phyloP scores from a whole-genome alignment of 35 echinoderm and acorn worm species.

The Hemicentrotus pulcherrimus region DNA sequence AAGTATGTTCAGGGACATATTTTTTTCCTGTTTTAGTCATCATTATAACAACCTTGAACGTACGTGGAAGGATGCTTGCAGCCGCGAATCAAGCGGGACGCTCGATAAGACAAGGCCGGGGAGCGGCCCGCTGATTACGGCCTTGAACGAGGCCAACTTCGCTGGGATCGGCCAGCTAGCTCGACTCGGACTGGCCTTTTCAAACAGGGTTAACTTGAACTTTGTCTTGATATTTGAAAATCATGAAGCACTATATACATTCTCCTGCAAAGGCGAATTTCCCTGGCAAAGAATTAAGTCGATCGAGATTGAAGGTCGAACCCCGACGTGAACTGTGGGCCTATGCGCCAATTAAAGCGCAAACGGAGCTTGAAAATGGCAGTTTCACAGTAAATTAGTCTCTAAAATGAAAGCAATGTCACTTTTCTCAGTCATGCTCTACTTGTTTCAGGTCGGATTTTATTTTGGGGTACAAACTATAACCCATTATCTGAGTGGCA shows the following conservation, averaged over 20 bases:
- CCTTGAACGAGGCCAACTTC: neutral
- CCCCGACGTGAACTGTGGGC: too few species aligned
- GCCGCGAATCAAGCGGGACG: neutral
- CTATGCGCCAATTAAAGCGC: too few species aligned
- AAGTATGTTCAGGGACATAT: constrained; percentile 17
- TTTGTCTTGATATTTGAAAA: neutral
- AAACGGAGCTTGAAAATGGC: too few species aligned
- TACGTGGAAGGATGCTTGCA: neutral
- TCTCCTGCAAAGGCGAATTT: neutral
- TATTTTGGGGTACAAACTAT: too few species aligned
- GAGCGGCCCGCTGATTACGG: neutral
- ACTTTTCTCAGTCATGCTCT: too few species aligned
- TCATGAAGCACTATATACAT: neutral
- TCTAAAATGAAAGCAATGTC: too few species aligned
- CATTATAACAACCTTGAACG: neutral
- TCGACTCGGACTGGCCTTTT: neutral
- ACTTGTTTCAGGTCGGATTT: too few species aligned
- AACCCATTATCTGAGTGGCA: too few species aligned
- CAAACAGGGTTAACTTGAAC: neutral
- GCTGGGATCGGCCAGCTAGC: neutral
- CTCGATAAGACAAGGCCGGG: neutral
- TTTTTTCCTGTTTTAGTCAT: neutral
- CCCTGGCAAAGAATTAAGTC: too few species aligned
- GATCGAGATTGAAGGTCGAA: too few species aligned
- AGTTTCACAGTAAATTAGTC: too few species aligned